Conservation (phyloP, 2,113 vertebrate species). For the Phoxinus phoxinus region DNA sequence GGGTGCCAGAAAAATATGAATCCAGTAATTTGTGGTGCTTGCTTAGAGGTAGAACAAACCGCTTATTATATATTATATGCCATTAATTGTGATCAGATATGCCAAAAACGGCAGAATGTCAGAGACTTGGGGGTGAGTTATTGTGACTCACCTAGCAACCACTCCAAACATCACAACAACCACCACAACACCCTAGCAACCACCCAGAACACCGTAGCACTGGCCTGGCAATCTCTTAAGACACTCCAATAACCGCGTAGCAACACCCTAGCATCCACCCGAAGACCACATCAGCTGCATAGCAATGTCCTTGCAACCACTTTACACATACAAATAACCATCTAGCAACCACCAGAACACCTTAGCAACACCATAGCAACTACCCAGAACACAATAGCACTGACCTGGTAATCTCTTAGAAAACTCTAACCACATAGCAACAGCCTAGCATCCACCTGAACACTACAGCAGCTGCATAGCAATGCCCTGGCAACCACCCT, state of each 20-base stretch:
- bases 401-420: too few species aligned
- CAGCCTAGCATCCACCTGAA: neutral
- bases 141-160: neutral
- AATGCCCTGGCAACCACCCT: neutral
- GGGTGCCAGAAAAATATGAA: conserved; percentile 11
- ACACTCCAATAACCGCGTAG: neutral
- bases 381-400: neutral
- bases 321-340: neutral
- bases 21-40: neutral
- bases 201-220: neutral
- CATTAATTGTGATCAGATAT: neutral
- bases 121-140: too few species aligned
- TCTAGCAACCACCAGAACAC: neutral
- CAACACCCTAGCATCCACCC: neutral
- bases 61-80: too few species aligned
- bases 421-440: neutral
- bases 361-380: neutral
- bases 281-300: neutral
- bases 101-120: neutral
- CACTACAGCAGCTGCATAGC: neutral
- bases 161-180: neutral
- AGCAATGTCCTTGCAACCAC: neutral
- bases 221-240: neutral
- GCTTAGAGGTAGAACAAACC: neutral
- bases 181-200: neutral